Evolutionary conservation across 2,888 invertebrate genomes (phyloP), one percentile per base, ranked within the genome.

Genomic region (Heteromyza rotundicornis): DNA sequence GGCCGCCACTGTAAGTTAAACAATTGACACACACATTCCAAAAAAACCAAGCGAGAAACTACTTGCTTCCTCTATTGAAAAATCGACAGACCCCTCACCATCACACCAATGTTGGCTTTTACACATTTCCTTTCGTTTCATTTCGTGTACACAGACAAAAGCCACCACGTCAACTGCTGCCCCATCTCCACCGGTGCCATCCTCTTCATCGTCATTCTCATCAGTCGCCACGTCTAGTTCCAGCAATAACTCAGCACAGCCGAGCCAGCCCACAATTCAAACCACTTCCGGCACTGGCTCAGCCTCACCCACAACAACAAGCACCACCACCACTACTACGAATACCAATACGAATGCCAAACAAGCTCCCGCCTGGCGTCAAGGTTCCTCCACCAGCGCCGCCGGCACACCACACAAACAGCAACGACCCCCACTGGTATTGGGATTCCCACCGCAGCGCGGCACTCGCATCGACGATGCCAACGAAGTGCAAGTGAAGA

Each of bases 401-500:
- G 66, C 68, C 62, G 76, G 76, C 36, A 75, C 75, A 10, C 71
- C 77, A 7, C 81, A 82, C 61, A 82, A 83, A 64, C 84, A 80
- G 64, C 89, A 89, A 72, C 85, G 89, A 60, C 91, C 92, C 19
- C 89, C 92, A 0, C 84, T 92, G 65, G 88, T 92, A 5, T 87
- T 91, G 81, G 90, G 88, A 64, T 90, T 88, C 73, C 89, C 89
- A 7, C 88, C 88, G 24, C 87, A 89, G 67, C 87, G 88, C 75
- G 87, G 85, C 66, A 86, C 86, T 65, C 90, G 90, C 72, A 85
- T 89, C 55, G 88, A 86, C 68, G 89, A 90, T 68, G 84, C 86
- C 62, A 90, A 89, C 70, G 93, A 93, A 78, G 92, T 95, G 20
- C 88, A 92, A 68, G 92, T 95, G 32, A 92, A 92, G 80, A 92